phyloP scores from a whole-genome alignment of 2,888 invertebrate species.

The Lottia gigantea region DNA sequence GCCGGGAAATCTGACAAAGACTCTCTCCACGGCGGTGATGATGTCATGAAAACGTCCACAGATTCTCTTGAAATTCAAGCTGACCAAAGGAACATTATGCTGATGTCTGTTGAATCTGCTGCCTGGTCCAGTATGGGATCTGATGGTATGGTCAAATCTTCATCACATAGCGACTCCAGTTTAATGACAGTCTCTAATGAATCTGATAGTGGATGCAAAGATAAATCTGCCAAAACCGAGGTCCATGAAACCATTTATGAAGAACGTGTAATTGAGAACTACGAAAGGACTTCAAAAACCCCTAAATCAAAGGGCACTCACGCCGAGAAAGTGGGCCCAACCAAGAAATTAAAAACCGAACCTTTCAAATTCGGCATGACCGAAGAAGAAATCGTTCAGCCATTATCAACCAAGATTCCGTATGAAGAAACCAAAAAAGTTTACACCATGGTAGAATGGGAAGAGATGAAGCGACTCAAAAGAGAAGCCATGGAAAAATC shows the following conservation, averaged over 20 bases:
- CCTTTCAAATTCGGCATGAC: slow-evolving; percentile 29
- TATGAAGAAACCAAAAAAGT: slow-evolving; percentile 60
- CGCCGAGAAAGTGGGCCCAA: slow-evolving; percentile 27
- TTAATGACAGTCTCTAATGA: slow-evolving; percentile 66
- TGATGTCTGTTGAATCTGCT: slow-evolving; percentile 37
- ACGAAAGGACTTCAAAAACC: slow-evolving; percentile 1
- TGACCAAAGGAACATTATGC: slow-evolving; percentile 29
- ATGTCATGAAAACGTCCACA: slow-evolving; percentile 46
- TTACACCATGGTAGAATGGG: slow-evolving; percentile 63
- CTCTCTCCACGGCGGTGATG: slow-evolving; percentile 32
- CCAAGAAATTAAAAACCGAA: slow-evolving; percentile 27
- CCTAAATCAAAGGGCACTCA: slow-evolving; percentile 5
- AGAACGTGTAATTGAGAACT: slow-evolving; percentile 4
- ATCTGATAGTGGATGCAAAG: slow-evolving; percentile 45
- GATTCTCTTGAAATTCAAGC: slow-evolving; percentile 30
- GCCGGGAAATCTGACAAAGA: slow-evolving; percentile 18
- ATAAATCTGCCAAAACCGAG: slow-evolving; percentile 1
- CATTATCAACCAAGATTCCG: slow-evolving; percentile 38
- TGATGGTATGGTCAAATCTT: slow-evolving; percentile 48
- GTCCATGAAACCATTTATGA: slow-evolving; percentile 11
- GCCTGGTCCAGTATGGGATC: slow-evolving; percentile 56
- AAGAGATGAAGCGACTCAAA: slow-evolving; percentile 55
- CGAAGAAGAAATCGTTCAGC: background rate
- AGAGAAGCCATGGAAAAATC: background rate
- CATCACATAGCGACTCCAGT: slow-evolving; percentile 51